Evolutionary conservation across 2,797 vertebrate species (phyloP), one percentile per base, ranked within the genome.

Genomic region (Periophthalmus magnuspinnatus): DNA sequence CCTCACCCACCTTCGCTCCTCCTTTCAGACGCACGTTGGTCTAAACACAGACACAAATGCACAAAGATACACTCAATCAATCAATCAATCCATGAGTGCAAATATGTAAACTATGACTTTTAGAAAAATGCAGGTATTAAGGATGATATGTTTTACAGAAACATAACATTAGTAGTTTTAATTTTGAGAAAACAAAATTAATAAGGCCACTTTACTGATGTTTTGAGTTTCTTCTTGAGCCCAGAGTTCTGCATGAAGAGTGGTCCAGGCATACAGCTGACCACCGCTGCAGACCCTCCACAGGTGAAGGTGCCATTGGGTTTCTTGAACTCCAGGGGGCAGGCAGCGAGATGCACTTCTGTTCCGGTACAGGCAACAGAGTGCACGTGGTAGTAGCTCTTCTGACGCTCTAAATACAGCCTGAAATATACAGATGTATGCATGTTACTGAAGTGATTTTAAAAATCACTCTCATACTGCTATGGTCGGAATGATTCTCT

Each of bases 331-430:
- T 97, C 94, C 32, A 98, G 86, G 50, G 95, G 81, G 60, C 97
- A 99, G 80, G 95, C 90, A 6, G 96, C 96, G 85, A 99, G 90
- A 81, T 99, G 97, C 56, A 95, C 91, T 91, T 99, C 97, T 0
- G 91, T 94, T 55, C 97, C 97, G 0, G 81, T 52, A 61, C 97
- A 99, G 0, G 90, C 91, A 90, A 98, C 96, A 0, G 96, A 95
- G 86, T 96, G 96, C 71, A 98, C 76, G 66, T 87, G 92, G 91
- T 93, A 98, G 80, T 84, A 74, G 76, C 90, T 94, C 87, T 93
- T 95, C 90, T 97, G 95, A 58, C 93, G 92, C 84, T 94, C 94
- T 0, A 93, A 70, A 70, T 94, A 95, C 72, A 97, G 89, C 93
- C 97, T 99, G 91, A 6, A 65, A 52, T 69, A 22, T 22, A 57